Evolutionary conservation across 2,113 vertebrate genomes (phyloP).

Genomic region (Antennarius striatus): DNA sequence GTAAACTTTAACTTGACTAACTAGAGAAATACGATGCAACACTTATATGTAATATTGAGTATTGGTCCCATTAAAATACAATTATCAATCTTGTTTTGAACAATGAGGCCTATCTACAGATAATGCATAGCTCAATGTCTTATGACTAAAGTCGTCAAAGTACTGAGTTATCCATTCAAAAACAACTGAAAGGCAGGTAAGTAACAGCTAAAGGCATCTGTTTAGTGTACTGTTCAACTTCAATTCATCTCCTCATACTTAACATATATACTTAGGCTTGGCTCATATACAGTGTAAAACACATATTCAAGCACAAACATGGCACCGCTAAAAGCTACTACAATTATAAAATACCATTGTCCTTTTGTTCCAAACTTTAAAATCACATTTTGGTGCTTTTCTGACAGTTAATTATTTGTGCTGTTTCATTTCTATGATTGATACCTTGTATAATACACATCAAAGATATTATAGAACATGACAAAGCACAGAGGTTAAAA

Average conservation of each 20-base stretch:
- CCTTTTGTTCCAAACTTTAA: slow-evolving; percentile 31
- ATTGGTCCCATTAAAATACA: background rate
- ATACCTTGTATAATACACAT: slow-evolving; percentile 43
- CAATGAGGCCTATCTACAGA: slow-evolving; percentile 16
- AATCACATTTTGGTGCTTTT: slow-evolving; percentile 44
- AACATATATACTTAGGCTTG: slow-evolving; percentile 17
- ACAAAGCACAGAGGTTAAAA: slow-evolving; percentile 32
- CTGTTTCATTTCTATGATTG: slow-evolving; percentile 34
- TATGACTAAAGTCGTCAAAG: slow-evolving; percentile 34
- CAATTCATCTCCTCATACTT: slow-evolving; percentile 25
- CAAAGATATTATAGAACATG: slow-evolving; percentile 30
- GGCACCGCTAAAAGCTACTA: slow-evolving; percentile 42
- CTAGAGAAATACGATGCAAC: too few relatives aligned
- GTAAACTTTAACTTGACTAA: too few relatives aligned
- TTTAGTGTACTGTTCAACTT: slow-evolving; percentile 17
- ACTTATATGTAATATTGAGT: too few relatives aligned
- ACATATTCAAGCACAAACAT: slow-evolving; percentile 54
- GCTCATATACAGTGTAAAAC: slow-evolving; percentile 8
- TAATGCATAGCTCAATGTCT: slow-evolving; percentile 6
- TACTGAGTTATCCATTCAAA: slow-evolving; percentile 57
- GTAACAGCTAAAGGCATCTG: slow-evolving; percentile 34
- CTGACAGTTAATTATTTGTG: slow-evolving; percentile 52
- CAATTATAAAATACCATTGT: slow-evolving; percentile 52
- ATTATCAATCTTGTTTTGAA: background rate
- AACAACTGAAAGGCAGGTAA: slow-evolving; percentile 44